A percentile compares a stretch with the other conserved stretches of the same genome.
These are phyloP conservation scores for Drosophila kuntzei DNA, from an alignment of 2,888 invertebrate species.

Conservation along the genomic window DNA sequence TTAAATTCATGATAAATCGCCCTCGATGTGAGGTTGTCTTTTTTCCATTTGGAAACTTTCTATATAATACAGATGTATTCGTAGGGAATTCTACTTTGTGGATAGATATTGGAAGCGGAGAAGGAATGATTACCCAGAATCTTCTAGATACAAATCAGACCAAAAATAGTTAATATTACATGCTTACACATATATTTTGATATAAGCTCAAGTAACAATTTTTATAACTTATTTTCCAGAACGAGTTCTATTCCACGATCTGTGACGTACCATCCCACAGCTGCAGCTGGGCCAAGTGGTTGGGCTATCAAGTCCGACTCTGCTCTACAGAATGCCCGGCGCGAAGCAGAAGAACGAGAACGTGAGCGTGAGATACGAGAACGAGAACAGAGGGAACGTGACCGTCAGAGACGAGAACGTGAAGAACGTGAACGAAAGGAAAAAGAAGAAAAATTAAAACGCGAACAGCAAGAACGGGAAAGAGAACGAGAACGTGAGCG, in stretches of 20 bases:
- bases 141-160: too few species aligned
- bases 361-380: constrained; percentile 85
- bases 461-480: constrained; percentile 87
- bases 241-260: constrained; percentile 87
- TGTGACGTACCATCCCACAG: constrained; percentile 87
- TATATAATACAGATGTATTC: too few species aligned
- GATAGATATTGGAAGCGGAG: too few species aligned
- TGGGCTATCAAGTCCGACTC: constrained; percentile 90
- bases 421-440: constrained; percentile 85
- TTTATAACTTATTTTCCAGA: constrained; percentile 21
- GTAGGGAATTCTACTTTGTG: too few species aligned
- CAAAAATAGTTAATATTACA: too few species aligned
- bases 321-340: constrained; percentile 87
- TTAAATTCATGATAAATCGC: too few species aligned
- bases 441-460: constrained; percentile 87
- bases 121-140: too few species aligned
- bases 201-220: neutral
- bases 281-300: constrained; percentile 85
- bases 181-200: neutral
- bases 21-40: too few species aligned
- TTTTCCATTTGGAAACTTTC: too few species aligned
- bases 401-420: constrained; percentile 85
- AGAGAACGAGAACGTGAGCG: constrained; percentile 88
- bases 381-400: constrained; percentile 85
- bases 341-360: constrained; percentile 87